Percentiles rank a stretch among this genome's conserved stretches.
Evolutionary conservation across 1,140 invertebrate species (phyloP).

Genomic region (Diorhabda carinulata): DNA sequence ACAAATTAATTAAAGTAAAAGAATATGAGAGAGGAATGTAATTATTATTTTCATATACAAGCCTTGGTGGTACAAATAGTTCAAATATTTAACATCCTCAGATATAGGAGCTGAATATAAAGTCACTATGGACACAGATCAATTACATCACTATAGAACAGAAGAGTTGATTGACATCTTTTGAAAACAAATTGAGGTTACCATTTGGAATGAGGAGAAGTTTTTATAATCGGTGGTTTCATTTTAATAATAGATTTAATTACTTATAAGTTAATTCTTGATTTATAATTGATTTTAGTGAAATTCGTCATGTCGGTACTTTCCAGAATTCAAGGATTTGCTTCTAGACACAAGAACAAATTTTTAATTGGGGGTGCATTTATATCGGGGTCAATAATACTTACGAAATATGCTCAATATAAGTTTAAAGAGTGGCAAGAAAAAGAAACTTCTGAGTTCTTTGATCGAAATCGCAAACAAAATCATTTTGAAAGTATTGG

Average conservation of each 20-base stretch:
- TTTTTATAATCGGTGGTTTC: not conserved
- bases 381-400: constrained; percentile 64
- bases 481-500: constrained; percentile 89
- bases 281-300: not conserved
- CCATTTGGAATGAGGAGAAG: too few relatives aligned
- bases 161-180: too few relatives aligned
- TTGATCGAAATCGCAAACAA: constrained; percentile 72
- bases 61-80: too few relatives aligned
- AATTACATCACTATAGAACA: too few relatives aligned
- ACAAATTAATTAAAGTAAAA: too few relatives aligned
- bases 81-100: too few relatives aligned
- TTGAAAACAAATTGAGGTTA: too few relatives aligned
- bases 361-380: constrained; percentile 71
- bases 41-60: too few relatives aligned
- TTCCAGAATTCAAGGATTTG: constrained; percentile 67
- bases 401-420: constrained; percentile 69
- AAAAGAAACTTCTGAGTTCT: constrained; percentile 70
- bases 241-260: not conserved
- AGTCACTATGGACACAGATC: too few relatives aligned
- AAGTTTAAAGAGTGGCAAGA: constrained; percentile 81
- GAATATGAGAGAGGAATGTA: too few relatives aligned
- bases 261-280: not conserved
- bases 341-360: constrained; percentile 75
- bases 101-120: too few relatives aligned
- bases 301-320: constrained; percentile 55